These are phyloP conservation scores for Anser brachyrhynchus DNA, from an alignment of 2,113 vertebrate genomes.

Conservation along the genomic window DNA sequence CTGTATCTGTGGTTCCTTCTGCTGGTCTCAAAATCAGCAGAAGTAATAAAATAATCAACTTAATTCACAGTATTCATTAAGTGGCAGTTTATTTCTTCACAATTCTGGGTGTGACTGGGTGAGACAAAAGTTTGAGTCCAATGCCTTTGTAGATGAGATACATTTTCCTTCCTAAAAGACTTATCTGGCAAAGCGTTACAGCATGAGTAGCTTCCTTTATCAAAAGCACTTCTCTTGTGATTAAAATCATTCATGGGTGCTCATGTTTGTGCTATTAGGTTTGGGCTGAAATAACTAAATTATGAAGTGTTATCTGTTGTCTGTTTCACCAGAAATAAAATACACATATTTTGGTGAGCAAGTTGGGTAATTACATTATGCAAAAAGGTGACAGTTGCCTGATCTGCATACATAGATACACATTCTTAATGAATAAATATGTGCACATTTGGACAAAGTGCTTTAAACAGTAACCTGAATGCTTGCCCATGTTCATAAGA, in stretches of 20 bases:
- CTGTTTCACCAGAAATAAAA: neutral
- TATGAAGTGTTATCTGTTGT: neutral
- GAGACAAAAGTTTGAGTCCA: neutral
- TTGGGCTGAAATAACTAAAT: neutral
- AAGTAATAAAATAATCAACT: neutral
- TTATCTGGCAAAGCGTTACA: neutral
- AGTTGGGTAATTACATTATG: neutral
- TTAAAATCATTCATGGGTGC: neutral
- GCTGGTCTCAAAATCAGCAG: neutral
- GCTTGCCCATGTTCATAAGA: neutral
- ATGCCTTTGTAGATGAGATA: neutral
- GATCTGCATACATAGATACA: neutral
- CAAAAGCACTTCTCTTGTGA: neutral
- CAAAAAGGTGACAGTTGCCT: neutral
- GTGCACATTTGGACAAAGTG: neutral
- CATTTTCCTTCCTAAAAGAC: neutral
- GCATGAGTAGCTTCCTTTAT: neutral
- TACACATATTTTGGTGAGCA: neutral
- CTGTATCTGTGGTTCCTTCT: neutral
- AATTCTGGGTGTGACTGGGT: neutral
- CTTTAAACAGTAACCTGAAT: neutral
- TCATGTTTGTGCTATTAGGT: neutral
- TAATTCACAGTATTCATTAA: neutral
- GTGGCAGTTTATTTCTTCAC: neutral
- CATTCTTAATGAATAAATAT: neutral